Evolutionary conservation across 2,888 invertebrate species (phyloP), one percentile per base, ranked within the genome.

Genomic region (Diplazon laetatorius): DNA sequence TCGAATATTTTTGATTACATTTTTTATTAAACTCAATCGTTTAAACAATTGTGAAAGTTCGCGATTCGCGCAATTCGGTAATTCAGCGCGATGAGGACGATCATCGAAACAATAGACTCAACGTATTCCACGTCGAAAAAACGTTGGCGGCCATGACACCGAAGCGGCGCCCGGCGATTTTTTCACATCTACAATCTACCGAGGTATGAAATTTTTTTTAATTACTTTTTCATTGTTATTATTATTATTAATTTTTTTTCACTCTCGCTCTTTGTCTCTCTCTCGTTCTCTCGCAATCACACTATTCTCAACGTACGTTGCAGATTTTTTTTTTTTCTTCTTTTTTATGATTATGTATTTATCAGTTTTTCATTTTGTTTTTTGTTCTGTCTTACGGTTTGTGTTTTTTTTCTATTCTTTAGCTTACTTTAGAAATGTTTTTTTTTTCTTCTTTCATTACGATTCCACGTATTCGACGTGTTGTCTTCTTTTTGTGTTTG

Each of bases 251-350:
- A 30, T 37, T 20, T 59, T n/a, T 59, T 59, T 35, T 12, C 18
- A 52, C 14, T 55, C 55, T 55, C 55, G 55, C 55, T 57, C 9
- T 57, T 62, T 46, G 46, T 74, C 66, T 18, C 50, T 25, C 18
- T 72, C 20, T 57, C 16, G 57, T 78, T 44, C 30, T 62, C 50
- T 74, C 52, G 42, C 57, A 78, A 62, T 39, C 48, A 68, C 66
- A 62, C 39, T 78, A 72, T 68, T 50, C 57, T 76, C 68, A 50
- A 70, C 70, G 81, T 85, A 87, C 78, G 81, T 76, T 84, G 86
- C 70, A 59, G 30, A 68, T 60, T 55, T 71, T 74, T 50, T 66
- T 30, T 30, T 5, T 6, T 30, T 30, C 30, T 5, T 30, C n/a
- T 30, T 30, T 57, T 42, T 59, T 37, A 70, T 81, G 75, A 72